Base-by-base conservation (phyloP, 1,140 invertebrate genomes). In the Apis florea region DNA sequence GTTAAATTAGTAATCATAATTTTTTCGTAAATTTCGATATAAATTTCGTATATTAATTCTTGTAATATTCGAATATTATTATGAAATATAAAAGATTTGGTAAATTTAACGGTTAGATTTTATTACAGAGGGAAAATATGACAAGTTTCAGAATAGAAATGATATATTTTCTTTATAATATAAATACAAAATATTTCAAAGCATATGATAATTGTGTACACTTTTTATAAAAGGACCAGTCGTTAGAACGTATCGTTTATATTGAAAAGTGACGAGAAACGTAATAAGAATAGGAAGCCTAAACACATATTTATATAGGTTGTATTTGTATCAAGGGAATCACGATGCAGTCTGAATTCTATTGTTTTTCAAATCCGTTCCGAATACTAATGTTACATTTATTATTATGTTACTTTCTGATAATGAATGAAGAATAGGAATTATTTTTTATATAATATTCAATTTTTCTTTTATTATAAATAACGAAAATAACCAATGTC, bases 251-350 rank as follows among this genome's bases (percentile, higher is more conserved):
- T 53, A 61, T n/a, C n/a, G n/a, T 79, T 72, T 80, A 67, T 53
- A 75, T 67, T 80, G 59, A 73, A 80, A 80, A 80, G 70, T 49
- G 40, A 56, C 40, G 66, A 70, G 19, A 13, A 58, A 79, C n/a
- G 54, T 26, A 59, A 56, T 40, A 75, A 75, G 72, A 26, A 81
- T 66, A 24, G 54, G 71, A 81, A 31, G 53, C 47, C 71, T 59
- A 81, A 81, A 81, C 72, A 66, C 61, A 81, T 81, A 81, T 75
- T 75, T 81, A 64, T 67, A 56, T 63, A 81, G 51, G 40, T 24
- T 63, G 49, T 15, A 26, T 72, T 79, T 73, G 56, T 64, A 40
- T 73, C 17, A 24, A 13, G 53, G 53, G 13, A 53, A 53, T 53
- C 31, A 73, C 61, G 75, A 81, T 75, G 12, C 21, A 31, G 10